Conservation (phyloP, 2,113 vertebrate species). For the Agapornis roseicollis region DNA sequence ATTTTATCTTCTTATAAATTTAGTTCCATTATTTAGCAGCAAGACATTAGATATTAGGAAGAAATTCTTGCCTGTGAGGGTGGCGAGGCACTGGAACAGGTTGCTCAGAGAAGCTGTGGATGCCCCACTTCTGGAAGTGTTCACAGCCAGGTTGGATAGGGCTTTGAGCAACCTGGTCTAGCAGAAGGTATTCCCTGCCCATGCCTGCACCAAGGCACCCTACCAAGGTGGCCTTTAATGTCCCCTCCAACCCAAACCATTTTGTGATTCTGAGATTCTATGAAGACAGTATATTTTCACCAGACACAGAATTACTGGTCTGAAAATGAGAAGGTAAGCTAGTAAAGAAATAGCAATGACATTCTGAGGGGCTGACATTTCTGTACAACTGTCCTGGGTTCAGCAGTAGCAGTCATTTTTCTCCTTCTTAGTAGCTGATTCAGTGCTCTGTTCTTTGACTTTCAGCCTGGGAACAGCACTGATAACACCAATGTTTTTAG, state of each 20-base stretch:
- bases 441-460: too few species aligned
- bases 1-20: neutral
- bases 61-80: neutral
- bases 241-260: neutral
- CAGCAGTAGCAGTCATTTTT: too few species aligned
- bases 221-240: neutral
- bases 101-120: neutral
- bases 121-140: neutral
- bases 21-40: neutral
- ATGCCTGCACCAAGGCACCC: too few species aligned
- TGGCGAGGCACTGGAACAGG: neutral
- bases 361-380: conserved; percentile 10
- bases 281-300: neutral
- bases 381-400: neutral
- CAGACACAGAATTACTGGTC: neutral
- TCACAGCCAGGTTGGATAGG: neutral
- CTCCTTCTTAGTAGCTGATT: too few species aligned
- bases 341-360: neutral
- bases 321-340: neutral
- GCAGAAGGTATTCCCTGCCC: too few species aligned
- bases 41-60: neutral
- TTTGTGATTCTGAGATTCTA: neutral
- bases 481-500: too few species aligned
- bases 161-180: neutral
- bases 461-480: too few species aligned